Percentiles rank a stretch among this genome's conserved stretches.
Conservation (phyloP, 2,888 invertebrate species). For the Heteropelma amictum region DNA sequence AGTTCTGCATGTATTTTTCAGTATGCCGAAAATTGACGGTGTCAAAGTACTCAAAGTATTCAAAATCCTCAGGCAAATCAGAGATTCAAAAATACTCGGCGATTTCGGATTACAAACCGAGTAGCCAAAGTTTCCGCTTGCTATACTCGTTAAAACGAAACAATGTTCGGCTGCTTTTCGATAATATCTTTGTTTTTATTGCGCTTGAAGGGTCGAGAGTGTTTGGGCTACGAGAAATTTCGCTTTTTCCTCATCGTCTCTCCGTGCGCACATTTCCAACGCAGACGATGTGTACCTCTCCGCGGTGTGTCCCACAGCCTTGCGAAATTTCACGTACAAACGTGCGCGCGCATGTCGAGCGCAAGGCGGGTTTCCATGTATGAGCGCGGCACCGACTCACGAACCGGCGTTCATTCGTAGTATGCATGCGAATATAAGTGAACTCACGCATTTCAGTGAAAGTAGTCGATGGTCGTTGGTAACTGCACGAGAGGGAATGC, state of each 20-base stretch:
- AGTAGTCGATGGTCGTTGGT: conserved; percentile 37
- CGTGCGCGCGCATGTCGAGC: not conserved
- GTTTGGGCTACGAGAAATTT: conserved; percentile 40
- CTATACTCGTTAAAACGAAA: no score
- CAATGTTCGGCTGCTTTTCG: not conserved
- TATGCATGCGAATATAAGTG: conserved; percentile 27
- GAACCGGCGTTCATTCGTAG: not conserved
- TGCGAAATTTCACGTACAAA: not conserved
- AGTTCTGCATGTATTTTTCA: no score
- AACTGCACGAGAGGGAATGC: conserved; percentile 45
- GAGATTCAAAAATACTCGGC: no score
- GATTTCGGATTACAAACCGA: no score
- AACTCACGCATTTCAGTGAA: conserved; percentile 47
- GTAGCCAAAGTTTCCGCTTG: no score
- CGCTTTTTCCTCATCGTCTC: conserved; percentile 49
- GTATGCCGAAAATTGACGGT: no score
- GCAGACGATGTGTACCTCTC: not conserved
- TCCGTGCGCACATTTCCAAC: conserved; percentile 35
- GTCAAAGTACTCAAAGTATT: no score
- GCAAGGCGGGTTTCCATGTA: not conserved
- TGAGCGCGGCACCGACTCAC: not conserved
- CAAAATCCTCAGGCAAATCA: no score
- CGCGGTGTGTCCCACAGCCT: no score
- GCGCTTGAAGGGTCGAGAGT: conserved; percentile 23
- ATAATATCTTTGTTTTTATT: not conserved